Evolutionary conservation across 2,888 invertebrate species (phyloP), one percentile per base, ranked within the genome.

Genomic region (Itoplectis maculator): DNA sequence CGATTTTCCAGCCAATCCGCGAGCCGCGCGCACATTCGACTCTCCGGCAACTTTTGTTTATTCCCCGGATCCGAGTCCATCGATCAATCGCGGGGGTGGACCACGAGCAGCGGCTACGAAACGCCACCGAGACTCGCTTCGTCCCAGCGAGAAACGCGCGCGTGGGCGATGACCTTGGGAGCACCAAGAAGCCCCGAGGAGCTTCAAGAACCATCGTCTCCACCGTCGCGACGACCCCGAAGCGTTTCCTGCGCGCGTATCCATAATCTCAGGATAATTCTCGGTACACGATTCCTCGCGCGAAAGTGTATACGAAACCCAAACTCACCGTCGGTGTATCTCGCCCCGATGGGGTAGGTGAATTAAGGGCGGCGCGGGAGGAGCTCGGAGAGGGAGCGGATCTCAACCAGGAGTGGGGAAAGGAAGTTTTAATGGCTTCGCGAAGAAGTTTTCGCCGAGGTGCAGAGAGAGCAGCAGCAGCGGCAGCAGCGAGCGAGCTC

Each of bases 31-130:
- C 15, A 37, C 47, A 35, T 35, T 35, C 59, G 59, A 59, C 29
- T 69, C n/a, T n/a, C n/a, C 78, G 61, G 3, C 63, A 88, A 89
- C 89, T 89, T 89, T 89, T 89, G 88, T 88, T 89, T 89, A 88
- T 89, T 86, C 54, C 54, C 87, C 85, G 84, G 84, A 86, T 87
- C 86, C 86, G 85, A 87, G 87, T 88, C 86, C 89, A 89, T 89
- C 89, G 87, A 89, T 89, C 89, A 89, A 87, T 82, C 83, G 84
- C 29, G 29, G 29, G 29, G 29, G 29, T 29, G 29, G 29, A 29
- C 29, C 5, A 29, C 5, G 5, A 29, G 29, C 29, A 29, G 29
- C 29, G 29, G 29, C 29, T 2, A 2, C 5, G 83, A 73, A 66
- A 23, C 42, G 59, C 47, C 11, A 8, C 54, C 63, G 83, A 70